Evolutionary conservation across 2,113 vertebrate species (phyloP).

Genomic region (Opisthocomus hoazin): DNA sequence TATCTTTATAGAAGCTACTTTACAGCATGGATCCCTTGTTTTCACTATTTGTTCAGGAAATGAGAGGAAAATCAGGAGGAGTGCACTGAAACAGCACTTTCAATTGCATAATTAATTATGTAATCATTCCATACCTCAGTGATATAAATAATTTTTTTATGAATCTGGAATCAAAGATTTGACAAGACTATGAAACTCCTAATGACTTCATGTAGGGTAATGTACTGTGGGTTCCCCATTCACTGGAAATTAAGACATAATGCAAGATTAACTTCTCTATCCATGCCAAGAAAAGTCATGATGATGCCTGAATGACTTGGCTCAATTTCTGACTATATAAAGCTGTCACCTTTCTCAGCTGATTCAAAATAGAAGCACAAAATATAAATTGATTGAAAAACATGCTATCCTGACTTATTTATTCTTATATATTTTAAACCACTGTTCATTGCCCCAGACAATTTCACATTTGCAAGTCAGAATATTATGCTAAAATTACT

Average conservation of each 20-base stretch:
- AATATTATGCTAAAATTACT: slow-evolving; percentile 23
- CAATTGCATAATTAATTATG: not conserved
- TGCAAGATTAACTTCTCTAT: not conserved
- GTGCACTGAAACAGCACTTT: not conserved
- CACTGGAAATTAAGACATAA: not conserved
- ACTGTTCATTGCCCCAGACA: not conserved
- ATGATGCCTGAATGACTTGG: not conserved
- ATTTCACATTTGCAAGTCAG: not conserved
- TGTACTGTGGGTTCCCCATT: not conserved
- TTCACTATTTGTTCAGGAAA: not conserved
- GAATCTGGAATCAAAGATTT: not conserved
- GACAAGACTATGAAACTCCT: not conserved
- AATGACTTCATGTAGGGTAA: not conserved
- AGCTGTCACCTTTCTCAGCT: not conserved
- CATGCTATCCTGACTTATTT: not conserved
- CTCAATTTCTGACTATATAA: not conserved
- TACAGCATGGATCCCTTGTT: not conserved
- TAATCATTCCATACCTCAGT: not conserved
- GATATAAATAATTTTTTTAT: not conserved
- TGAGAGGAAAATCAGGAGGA: not conserved
- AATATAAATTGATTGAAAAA: not conserved
- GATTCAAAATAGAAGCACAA: not conserved
- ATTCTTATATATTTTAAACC: slow-evolving; percentile 9
- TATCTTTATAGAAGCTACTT: slow-evolving; percentile 38
- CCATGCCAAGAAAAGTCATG: not conserved